A percentile compares a stretch with the other conserved stretches of the same genome.
These are phyloP conservation scores for Thymelicus acteon DNA, from an alignment of 2,888 invertebrate genomes.

Conservation along the genomic window DNA sequence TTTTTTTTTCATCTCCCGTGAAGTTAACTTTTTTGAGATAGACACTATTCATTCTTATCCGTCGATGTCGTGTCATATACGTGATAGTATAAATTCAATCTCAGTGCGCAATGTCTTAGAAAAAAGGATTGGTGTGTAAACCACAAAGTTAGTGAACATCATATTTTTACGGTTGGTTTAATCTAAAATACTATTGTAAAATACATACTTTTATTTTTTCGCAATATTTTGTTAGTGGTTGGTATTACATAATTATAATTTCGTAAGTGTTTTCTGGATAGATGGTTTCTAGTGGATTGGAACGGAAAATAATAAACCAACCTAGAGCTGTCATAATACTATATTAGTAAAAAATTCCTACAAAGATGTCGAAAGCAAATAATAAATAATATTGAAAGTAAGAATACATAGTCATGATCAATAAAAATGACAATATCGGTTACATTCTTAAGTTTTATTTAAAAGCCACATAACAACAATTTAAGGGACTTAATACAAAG, in stretches of 20 bases:
- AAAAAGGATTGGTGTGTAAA: no score
- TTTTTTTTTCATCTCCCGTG: no score
- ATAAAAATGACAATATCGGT: conserved; percentile 37
- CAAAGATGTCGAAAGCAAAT: conserved; percentile 32
- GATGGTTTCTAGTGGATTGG: conserved; percentile 24
- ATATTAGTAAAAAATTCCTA: conserved; percentile 38
- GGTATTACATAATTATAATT: no score
- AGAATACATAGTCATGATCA: conserved; percentile 30
- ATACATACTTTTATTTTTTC: background rate
- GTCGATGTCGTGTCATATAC: no score
- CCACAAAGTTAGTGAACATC: background rate
- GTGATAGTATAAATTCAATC: no score
- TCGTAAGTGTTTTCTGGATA: background rate
- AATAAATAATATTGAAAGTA: conserved; percentile 35
- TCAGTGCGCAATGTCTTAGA: no score
- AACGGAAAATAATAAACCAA: conserved; percentile 32
- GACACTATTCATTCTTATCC: no score
- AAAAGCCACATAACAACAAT: conserved; percentile 38
- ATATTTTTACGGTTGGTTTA: background rate
- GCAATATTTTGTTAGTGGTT: background rate
- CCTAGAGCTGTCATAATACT: conserved; percentile 36
- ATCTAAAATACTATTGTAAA: background rate
- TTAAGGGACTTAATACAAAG: conserved; percentile 54
- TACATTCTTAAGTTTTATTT: conserved; percentile 37
- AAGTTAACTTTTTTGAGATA: no score